A percentile compares a stretch with the other conserved stretches of the same genome.
Evolutionary conservation across 2,797 vertebrate species (phyloP).

Genomic region (Melanotaenia pygmaea): DNA sequence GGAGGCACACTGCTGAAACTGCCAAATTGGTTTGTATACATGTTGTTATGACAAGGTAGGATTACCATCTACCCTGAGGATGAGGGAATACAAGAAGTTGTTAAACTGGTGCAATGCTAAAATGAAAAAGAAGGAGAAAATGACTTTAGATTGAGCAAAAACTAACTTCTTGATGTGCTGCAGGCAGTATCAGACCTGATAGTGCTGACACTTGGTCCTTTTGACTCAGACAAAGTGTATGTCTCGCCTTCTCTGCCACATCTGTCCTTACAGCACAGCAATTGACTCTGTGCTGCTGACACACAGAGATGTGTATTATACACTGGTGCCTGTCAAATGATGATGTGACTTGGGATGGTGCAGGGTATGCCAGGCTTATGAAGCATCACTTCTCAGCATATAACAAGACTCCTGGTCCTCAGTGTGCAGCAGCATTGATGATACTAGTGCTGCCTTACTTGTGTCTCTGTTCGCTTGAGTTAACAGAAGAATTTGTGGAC

Average conservation of each 20-base stretch:
- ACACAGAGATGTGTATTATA: slow-evolving; percentile 45
- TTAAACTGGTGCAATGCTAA: slow-evolving; percentile 71
- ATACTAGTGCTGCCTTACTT: slow-evolving; percentile 22
- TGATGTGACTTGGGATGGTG: slow-evolving; percentile 50
- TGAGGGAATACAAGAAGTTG: slow-evolving; percentile 68
- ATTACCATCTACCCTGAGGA: slow-evolving; percentile 78
- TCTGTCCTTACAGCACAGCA: slow-evolving; percentile 52
- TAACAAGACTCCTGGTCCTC: slow-evolving; percentile 56
- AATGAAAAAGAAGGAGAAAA: slow-evolving; percentile 53
- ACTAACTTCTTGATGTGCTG: slow-evolving; percentile 34
- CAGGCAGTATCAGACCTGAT: slow-evolving; percentile 44
- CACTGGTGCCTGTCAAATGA: slow-evolving; percentile 58
- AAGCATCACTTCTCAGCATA: slow-evolving; percentile 42
- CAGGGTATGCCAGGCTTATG: slow-evolving; percentile 32
- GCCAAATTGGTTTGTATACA: slow-evolving; percentile 81
- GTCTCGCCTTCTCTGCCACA: slow-evolving; percentile 40
- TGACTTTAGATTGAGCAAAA: slow-evolving; percentile 17
- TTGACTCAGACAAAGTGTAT: slow-evolving; percentile 64
- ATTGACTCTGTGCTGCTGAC: slow-evolving; percentile 62
- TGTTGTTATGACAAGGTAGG: slow-evolving; percentile 70
- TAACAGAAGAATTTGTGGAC: slow-evolving; percentile 42
- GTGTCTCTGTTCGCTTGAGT: slow-evolving; percentile 44
- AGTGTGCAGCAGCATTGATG: slow-evolving; percentile 36
- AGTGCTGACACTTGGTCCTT: slow-evolving; percentile 58
- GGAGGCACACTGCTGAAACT: slow-evolving; percentile 68